Evolutionary conservation across 1,140 invertebrate species (phyloP).

Genomic region (Orchesella cincta): DNA sequence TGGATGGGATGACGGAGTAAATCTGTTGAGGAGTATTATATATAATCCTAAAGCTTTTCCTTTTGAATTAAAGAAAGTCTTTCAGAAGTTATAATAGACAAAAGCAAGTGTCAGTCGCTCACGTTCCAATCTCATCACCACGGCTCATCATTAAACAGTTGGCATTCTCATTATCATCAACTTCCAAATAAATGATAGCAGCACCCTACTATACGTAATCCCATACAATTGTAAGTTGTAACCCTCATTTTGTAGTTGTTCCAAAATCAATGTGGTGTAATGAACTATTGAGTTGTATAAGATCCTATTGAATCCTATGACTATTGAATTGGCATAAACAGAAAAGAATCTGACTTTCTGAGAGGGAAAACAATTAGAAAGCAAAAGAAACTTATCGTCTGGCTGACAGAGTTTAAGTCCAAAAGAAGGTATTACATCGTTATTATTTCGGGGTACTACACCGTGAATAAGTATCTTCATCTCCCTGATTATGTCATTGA

Average conservation of each 20-base stretch:
- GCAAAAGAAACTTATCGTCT: neutral
- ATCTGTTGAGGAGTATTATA: too few species aligned
- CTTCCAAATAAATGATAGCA: neutral
- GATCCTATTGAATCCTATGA: too few species aligned
- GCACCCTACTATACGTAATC: neutral
- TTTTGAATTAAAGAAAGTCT: too few species aligned
- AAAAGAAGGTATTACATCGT: neutral
- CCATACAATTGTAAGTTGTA: too few species aligned
- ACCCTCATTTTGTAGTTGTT: neutral
- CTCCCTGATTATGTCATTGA: too few species aligned
- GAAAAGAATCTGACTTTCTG: neutral
- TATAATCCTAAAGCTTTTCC: too few species aligned
- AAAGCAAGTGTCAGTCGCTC: neutral
- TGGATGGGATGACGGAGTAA: too few species aligned
- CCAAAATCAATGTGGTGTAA: neutral
- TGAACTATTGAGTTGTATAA: neutral
- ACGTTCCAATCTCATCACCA: neutral
- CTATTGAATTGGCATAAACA: too few species aligned
- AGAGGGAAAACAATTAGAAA: neutral
- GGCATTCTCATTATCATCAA: neutral
- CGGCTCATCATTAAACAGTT: neutral
- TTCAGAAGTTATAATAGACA: too few species aligned
- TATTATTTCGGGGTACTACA: neutral
- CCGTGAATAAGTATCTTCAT: neutral
- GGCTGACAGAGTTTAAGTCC: neutral